Conservation (phyloP, 2,113 vertebrate species). For the Gymnocephalus cernua region DNA sequence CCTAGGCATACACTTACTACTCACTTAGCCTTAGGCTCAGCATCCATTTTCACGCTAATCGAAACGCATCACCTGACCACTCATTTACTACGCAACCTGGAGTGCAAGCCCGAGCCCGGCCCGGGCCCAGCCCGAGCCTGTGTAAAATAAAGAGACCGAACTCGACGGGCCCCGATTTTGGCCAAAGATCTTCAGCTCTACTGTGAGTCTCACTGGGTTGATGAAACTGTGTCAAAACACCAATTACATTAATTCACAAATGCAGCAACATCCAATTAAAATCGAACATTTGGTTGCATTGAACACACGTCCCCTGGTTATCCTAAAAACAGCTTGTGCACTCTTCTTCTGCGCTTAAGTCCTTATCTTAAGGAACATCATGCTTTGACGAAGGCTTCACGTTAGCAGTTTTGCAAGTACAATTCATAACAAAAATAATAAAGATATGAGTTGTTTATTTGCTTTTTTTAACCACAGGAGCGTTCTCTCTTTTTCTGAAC, state of each 20-base stretch:
- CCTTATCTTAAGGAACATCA: too few species aligned
- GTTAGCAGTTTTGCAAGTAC: not conserved
- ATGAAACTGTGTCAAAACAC: conserved; percentile 32
- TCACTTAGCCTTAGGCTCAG: too few species aligned
- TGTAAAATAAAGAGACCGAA: too few species aligned
- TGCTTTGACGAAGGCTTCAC: not conserved
- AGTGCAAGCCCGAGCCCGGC: too few species aligned
- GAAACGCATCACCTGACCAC: too few species aligned
- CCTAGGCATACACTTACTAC: too few species aligned
- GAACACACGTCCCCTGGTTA: not conserved
- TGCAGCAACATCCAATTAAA: conserved; percentile 47
- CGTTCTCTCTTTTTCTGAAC: not conserved
- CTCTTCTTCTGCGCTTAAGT: not conserved
- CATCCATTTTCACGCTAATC: too few species aligned
- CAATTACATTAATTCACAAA: conserved; percentile 24
- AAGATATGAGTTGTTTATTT: not conserved
- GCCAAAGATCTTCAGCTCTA: not conserved
- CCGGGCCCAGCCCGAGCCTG: too few species aligned
- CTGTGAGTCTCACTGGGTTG: conserved; percentile 7
- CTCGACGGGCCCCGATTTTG: too few species aligned
- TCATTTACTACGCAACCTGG: too few species aligned
- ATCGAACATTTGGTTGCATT: not conserved
- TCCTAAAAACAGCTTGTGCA: not conserved
- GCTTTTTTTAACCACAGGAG: not conserved
- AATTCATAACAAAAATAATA: not conserved